Evolutionary conservation across 1,140 invertebrate species (phyloP).

Genomic region (Chionoecetes opilio): DNA sequence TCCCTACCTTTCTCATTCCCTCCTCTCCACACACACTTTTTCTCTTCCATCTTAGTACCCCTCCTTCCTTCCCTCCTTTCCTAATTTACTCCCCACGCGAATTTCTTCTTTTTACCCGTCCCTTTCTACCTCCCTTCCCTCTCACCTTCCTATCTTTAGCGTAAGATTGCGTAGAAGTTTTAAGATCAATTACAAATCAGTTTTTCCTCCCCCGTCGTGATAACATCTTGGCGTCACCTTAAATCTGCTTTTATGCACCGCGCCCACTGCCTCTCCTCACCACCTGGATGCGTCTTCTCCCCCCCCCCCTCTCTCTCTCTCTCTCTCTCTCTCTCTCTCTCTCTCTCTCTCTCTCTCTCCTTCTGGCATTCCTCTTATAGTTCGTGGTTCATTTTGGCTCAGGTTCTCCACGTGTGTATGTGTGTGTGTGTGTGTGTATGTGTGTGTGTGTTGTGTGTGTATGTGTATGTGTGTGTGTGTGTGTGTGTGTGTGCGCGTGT

Average conservation of each 20-base stretch:
- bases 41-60: background rate
- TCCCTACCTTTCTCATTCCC: background rate
- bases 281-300: background rate
- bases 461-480: background rate
- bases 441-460: background rate
- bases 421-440: constrained; percentile 9
- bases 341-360: constrained; percentile 9
- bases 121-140: background rate
- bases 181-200: constrained; percentile 21
- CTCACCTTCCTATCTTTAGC: background rate
- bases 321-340: background rate
- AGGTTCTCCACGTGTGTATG: background rate
- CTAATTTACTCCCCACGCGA: background rate
- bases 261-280: background rate
- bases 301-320: background rate
- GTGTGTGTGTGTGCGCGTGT: constrained; percentile 22
- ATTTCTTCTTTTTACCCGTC: background rate
- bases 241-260: constrained; percentile 3
- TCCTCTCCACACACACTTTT: background rate
- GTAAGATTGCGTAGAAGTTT: background rate
- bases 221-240: constrained; percentile 4
- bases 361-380: background rate
- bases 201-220: background rate
- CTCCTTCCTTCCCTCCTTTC: background rate
- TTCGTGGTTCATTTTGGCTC: background rate